Percentiles rank a stretch among this genome's conserved stretches.
These are phyloP conservation scores for Diglossa cyanea DNA, from an alignment of 2,797 vertebrate species.

Conservation along the genomic window DNA sequence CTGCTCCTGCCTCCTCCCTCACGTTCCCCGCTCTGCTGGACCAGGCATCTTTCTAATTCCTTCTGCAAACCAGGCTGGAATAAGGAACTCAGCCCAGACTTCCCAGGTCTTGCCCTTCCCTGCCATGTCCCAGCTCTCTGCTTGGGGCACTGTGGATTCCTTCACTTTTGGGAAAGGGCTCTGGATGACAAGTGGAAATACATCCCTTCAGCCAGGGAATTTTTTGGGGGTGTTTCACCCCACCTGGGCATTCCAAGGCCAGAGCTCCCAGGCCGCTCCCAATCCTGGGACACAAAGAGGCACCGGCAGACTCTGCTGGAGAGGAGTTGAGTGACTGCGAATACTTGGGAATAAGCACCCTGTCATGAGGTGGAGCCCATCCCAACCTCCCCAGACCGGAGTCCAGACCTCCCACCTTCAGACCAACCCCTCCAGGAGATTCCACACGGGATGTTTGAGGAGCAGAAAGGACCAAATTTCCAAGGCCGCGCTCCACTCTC, in stretches of 20 bases:
- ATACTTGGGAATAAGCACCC: neutral
- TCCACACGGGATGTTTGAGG: rapidly evolving
- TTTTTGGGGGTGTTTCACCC: no score
- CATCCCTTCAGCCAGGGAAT: neutral
- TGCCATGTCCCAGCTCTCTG: rapidly evolving
- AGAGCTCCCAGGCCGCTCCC: neutral
- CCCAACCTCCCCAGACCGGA: neutral
- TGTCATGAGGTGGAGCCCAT: neutral
- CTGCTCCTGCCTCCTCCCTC: neutral
- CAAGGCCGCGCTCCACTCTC: rapidly evolving
- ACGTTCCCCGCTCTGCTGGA: rapidly evolving
- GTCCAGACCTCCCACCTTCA: no score
- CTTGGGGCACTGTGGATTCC: neutral
- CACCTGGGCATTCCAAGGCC: no score
- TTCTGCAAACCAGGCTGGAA: neutral
- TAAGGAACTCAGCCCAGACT: neutral
- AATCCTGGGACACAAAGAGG: neutral
- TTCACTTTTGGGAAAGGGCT: neutral
- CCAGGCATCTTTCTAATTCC: neutral
- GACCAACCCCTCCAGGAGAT: neutral
- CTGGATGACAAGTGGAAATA: neutral
- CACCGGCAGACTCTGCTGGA: rapidly evolving
- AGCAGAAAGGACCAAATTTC: neutral
- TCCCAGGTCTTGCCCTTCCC: neutral
- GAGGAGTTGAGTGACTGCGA: neutral